phyloP scores from a whole-genome alignment of 2,113 vertebrate genomes.

The Galemys pyrenaicus region DNA sequence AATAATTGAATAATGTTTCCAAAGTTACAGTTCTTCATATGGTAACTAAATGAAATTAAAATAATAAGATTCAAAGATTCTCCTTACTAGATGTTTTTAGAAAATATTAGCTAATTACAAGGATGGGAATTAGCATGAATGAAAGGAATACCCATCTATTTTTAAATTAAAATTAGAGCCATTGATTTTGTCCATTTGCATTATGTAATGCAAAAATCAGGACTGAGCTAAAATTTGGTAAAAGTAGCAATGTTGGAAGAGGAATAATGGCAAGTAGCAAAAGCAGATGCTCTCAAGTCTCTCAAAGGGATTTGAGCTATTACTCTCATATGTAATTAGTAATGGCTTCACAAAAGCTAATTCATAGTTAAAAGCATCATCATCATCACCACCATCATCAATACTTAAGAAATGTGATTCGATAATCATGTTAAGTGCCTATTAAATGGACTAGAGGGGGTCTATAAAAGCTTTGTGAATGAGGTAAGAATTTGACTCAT shows the following conservation, averaged over 20 bases:
- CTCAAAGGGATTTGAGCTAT: neutral
- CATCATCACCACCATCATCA: neutral
- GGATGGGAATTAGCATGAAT: neutral
- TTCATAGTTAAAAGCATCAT: neutral
- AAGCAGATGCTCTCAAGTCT: constrained; percentile 16
- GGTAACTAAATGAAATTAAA: neutral
- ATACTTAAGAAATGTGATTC: constrained; percentile 25
- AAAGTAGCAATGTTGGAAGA: neutral
- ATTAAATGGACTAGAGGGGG: neutral
- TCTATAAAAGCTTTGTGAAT: constrained; percentile 4
- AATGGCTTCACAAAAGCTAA: constrained; percentile 52
- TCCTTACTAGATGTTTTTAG: neutral
- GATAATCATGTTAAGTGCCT: constrained; percentile 11
- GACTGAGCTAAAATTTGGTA: neutral
- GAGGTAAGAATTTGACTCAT: neutral
- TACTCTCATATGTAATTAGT: neutral
- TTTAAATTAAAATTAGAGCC: constrained; percentile 39
- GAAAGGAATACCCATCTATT: neutral
- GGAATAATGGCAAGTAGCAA: neutral
- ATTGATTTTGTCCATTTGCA: neutral
- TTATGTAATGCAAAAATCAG: neutral
- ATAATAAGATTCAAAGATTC: neutral
- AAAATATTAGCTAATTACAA: constrained; percentile 19
- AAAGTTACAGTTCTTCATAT: neutral
- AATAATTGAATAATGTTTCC: neutral